These are phyloP conservation scores for Xylota segnis DNA, from an alignment of 2,888 invertebrate genomes.

Conservation along the genomic window DNA sequence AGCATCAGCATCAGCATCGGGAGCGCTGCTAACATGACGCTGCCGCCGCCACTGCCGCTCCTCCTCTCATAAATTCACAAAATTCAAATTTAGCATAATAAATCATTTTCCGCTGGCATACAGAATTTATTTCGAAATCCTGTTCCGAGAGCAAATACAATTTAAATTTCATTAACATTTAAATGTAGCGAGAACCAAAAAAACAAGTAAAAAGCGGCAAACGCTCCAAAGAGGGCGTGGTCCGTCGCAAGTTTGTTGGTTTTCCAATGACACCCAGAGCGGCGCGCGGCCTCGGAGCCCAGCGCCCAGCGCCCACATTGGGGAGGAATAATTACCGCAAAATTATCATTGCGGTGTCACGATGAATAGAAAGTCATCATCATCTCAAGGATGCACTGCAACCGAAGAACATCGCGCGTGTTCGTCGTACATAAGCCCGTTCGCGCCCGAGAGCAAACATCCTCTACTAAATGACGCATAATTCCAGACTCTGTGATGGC, in stretches of 20 bases:
- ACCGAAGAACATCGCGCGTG: neutral
- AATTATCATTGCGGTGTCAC: constrained; percentile 73
- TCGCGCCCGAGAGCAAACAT: constrained; percentile 64
- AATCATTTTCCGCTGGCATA: constrained; percentile 73
- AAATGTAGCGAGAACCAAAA: constrained; percentile 55
- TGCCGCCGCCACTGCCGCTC: neutral
- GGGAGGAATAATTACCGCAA: constrained; percentile 71
- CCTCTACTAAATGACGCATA: constrained; percentile 69
- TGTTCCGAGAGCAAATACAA: constrained; percentile 72
- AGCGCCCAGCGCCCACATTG: constrained; percentile 48
- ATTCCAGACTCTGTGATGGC: constrained; percentile 57
- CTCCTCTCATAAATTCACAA: constrained; percentile 75
- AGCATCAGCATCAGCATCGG: constrained; percentile 37
- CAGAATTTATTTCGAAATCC: constrained; percentile 75
- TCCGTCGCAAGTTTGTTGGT: constrained; percentile 57
- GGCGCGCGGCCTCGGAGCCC: constrained; percentile 2
- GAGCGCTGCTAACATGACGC: constrained; percentile 51
- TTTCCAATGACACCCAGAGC: constrained; percentile 53
- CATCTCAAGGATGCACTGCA: constrained; percentile 68
- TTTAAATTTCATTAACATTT: constrained; percentile 77
- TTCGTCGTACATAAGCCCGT: neutral
- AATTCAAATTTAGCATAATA: constrained; percentile 76
- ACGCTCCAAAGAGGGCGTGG: constrained; percentile 61
- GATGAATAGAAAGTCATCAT: constrained; percentile 73
- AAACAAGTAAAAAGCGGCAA: constrained; percentile 14